These are phyloP conservation scores for Tipula confusa DNA, from an alignment of 2,888 invertebrate species.

Conservation along the genomic window DNA sequence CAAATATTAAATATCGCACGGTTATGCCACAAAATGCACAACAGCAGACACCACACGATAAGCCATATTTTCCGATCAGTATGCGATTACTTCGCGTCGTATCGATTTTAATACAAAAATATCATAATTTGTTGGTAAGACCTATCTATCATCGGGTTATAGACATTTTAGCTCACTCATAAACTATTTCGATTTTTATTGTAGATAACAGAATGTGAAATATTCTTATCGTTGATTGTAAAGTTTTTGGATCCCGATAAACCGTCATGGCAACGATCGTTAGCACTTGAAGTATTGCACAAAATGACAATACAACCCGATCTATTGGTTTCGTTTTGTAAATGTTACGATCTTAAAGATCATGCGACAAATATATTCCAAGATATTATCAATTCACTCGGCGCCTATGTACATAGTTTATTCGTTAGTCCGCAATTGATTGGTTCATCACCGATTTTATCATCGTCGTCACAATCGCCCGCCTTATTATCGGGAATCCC, in stretches of 20 bases:
- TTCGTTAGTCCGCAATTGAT: slow-evolving; percentile 70
- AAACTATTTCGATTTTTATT: slow-evolving; percentile 40
- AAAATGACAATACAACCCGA: slow-evolving; percentile 85
- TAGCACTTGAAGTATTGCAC: slow-evolving; percentile 93
- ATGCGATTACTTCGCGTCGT: slow-evolving; percentile 91
- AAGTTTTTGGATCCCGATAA: slow-evolving; percentile 97
- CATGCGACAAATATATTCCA: slow-evolving; percentile 90
- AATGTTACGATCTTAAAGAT: slow-evolving; percentile 92
- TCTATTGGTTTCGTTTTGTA: slow-evolving; percentile 85
- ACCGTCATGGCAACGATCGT: slow-evolving; percentile 91
- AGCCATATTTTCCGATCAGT: slow-evolving; percentile 95
- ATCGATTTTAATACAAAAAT: slow-evolving; percentile 87
- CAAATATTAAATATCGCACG: slow-evolving; percentile 91
- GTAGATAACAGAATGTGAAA: slow-evolving; percentile 95
- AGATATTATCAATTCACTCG: slow-evolving; percentile 90
- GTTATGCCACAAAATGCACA: slow-evolving; percentile 55
- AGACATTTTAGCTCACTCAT: neutral
- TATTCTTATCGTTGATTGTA: slow-evolving; percentile 92
- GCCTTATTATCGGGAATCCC: slow-evolving; percentile 35
- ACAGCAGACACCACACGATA: slow-evolving; percentile 67
- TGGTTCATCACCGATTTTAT: slow-evolving; percentile 39
- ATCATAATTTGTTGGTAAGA: slow-evolving; percentile 80
- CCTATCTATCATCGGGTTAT: no score
- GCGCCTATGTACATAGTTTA: slow-evolving; percentile 89
- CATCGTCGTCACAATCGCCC: slow-evolving; percentile 34